Evolutionary conservation across 2,113 vertebrate species (phyloP).

Genomic region (Gasterosteus nipponicus): DNA sequence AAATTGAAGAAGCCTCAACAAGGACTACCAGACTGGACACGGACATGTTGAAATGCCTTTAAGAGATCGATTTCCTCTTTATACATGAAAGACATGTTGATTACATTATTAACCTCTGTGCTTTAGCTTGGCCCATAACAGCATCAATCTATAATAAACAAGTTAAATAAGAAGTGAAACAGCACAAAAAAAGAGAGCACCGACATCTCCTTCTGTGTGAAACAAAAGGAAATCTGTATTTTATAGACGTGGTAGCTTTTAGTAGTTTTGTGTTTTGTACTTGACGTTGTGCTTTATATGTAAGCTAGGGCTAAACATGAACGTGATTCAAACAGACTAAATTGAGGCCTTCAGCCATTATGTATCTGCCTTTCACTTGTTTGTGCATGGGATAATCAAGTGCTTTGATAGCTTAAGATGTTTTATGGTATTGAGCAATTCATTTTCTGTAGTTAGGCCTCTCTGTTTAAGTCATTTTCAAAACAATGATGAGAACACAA

Average conservation of each 20-base stretch:
- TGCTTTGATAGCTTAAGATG: slow-evolving; percentile 39
- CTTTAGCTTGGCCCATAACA: slow-evolving; percentile 37
- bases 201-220: slow-evolving; percentile 25
- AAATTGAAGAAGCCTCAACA: slow-evolving; percentile 40
- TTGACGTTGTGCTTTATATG: slow-evolving; percentile 56
- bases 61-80: slow-evolving; percentile 41
- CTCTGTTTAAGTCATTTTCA: slow-evolving; percentile 1
- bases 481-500: slow-evolving; percentile 17
- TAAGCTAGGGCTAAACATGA: slow-evolving; percentile 22
- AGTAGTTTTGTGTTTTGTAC: slow-evolving; percentile 49
- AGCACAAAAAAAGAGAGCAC: slow-evolving; percentile 67
- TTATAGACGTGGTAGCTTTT: slow-evolving; percentile 59
- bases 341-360: slow-evolving; percentile 40
- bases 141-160: slow-evolving; percentile 48
- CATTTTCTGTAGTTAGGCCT: slow-evolving; percentile 28
- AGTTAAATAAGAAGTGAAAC: slow-evolving; percentile 41
- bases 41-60: slow-evolving; percentile 50
- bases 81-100: slow-evolving; percentile 26
- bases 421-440: slow-evolving; percentile 19
- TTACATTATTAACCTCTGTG: slow-evolving; percentile 33
- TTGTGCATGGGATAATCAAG: slow-evolving; percentile 60
- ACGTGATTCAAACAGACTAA: slow-evolving; percentile 23
- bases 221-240: slow-evolving; percentile 43
- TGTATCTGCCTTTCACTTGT: slow-evolving; percentile 47
- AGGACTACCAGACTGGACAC: slow-evolving; percentile 34